Percentiles rank a stretch among this genome's conserved stretches.
phyloP scores from a whole-genome alignment of 2,888 invertebrate genomes.

The Disparrhopalites patrizii region DNA sequence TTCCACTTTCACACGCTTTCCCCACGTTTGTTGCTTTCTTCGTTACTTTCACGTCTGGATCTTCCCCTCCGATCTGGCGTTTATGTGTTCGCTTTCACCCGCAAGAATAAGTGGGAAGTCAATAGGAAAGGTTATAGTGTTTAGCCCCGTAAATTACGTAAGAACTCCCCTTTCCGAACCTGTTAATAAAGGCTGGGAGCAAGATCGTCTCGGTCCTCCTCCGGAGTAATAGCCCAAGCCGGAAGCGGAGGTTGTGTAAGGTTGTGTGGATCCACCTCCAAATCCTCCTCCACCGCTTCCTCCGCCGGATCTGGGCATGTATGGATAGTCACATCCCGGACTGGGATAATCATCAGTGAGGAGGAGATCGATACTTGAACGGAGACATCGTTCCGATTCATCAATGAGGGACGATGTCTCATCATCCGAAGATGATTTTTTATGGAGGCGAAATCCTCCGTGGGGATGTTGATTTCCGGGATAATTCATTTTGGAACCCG shows the following conservation, averaged over 20 bases:
- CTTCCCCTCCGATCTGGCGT: too few species aligned
- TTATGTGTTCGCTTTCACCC: too few species aligned
- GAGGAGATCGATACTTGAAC: constrained; percentile 47
- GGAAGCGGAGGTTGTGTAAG: constrained; percentile 27
- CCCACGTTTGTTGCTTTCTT: too few species aligned
- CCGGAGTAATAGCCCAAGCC: constrained; percentile 41
- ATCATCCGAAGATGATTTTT: constrained; percentile 47
- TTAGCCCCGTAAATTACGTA: too few species aligned
- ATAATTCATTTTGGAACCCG: neutral
- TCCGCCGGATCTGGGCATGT: constrained; percentile 30
- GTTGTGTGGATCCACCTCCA: constrained; percentile 5
- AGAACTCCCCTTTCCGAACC: constrained; percentile 26
- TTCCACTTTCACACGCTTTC: too few species aligned
- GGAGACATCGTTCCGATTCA: constrained; percentile 45
- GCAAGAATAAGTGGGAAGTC: too few species aligned
- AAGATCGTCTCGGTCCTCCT: constrained; percentile 41
- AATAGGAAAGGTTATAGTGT: too few species aligned
- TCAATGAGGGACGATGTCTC: constrained; percentile 48
- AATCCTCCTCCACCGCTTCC: constrained; percentile 24
- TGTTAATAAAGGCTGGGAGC: constrained; percentile 45
- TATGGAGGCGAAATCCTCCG: constrained; percentile 27
- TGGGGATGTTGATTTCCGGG: neutral
- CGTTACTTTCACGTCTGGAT: too few species aligned
- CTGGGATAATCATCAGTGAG: constrained; percentile 46
- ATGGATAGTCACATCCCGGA: constrained; percentile 39